Evolutionary conservation across 1,140 invertebrate genomes (phyloP).

Genomic region (Pristionchus pacificus): DNA sequence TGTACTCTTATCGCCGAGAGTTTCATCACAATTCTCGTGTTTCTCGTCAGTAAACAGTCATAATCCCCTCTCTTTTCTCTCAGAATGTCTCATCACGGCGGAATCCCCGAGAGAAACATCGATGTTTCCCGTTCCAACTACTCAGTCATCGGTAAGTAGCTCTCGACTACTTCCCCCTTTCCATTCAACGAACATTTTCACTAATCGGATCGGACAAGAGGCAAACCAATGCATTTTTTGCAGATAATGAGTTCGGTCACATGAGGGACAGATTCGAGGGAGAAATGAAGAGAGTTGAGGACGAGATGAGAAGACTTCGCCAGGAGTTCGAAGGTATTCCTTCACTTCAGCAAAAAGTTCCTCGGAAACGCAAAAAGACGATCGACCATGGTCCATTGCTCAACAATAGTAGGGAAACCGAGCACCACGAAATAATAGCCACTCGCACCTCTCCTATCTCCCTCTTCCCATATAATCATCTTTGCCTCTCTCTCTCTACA

Average conservation of each 20-base stretch:
- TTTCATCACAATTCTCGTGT: not conserved
- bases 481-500: not conserved
- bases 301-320: conserved; percentile 92
- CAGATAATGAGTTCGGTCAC: conserved; percentile 90
- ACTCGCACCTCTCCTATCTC: not conserved
- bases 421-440: not conserved
- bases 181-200: not conserved
- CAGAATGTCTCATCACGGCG: not conserved
- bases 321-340: conserved; percentile 68
- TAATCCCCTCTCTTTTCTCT: not conserved
- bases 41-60: not conserved
- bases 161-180: not conserved
- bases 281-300: conserved; percentile 91
- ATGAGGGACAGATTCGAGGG: conserved; percentile 89
- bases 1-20: no score
- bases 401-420: not conserved
- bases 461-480: not conserved
- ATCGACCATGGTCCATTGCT: not conserved
- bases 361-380: no score
- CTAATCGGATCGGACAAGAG: conserved; percentile 70
- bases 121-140: not conserved
- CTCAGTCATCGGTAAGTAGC: not conserved
- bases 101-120: conserved; percentile 1
- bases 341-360: conserved; percentile 4
- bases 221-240: conserved; percentile 85